Evolutionary conservation across 2,797 vertebrate genomes (phyloP).

Genomic region (Bucorvus abyssinicus): DNA sequence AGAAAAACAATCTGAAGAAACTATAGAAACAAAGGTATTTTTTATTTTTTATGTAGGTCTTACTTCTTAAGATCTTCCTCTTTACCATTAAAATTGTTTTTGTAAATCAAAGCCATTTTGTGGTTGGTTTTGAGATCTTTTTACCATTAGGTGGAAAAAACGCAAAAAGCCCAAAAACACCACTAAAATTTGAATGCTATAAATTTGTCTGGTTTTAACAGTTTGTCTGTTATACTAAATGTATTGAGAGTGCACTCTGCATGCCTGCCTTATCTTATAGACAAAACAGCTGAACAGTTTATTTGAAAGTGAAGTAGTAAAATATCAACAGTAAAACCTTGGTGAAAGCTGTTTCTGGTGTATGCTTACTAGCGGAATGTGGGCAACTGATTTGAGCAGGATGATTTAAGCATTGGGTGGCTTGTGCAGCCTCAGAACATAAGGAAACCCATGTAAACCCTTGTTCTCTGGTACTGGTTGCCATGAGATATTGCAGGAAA

Average conservation of each 20-base stretch:
- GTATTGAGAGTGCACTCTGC: not conserved
- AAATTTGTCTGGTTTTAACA: not conserved
- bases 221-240: not conserved
- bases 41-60: not conserved
- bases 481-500: not conserved
- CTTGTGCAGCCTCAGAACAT: not conserved
- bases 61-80: not conserved
- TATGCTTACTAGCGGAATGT: rapidly evolving
- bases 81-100: not conserved
- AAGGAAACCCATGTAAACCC: not conserved
- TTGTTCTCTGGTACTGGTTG: not conserved
- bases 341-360: not conserved
- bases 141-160: not conserved
- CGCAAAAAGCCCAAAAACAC: not conserved
- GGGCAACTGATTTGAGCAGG: not conserved
- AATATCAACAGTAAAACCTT: not conserved
- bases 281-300: not conserved
- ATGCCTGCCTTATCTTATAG: not conserved
- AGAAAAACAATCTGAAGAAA: not conserved
- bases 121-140: not conserved
- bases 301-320: not conserved
- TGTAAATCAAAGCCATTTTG: not conserved
- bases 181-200: not conserved
- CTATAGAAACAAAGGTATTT: constrained; percentile 28
- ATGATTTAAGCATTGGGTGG: rapidly evolving